These are phyloP conservation scores for Volucella inflata DNA, from an alignment of 2,888 invertebrate genomes.

Conservation along the genomic window DNA sequence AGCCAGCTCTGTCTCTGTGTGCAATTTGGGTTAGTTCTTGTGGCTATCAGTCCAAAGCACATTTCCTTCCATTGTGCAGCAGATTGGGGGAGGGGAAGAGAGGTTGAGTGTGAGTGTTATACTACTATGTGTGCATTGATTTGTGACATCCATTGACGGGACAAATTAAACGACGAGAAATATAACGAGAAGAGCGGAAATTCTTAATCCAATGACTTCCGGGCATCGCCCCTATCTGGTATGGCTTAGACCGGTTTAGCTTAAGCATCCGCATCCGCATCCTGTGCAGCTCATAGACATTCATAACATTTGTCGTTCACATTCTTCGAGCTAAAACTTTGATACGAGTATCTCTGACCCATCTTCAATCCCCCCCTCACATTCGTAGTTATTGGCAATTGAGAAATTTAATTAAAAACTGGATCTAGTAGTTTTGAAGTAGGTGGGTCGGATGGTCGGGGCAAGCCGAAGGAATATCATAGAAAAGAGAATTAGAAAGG, in stretches of 20 bases:
- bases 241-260: constrained; percentile 3
- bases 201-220: constrained; percentile 62
- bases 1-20: constrained; percentile 8
- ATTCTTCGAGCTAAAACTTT: constrained; percentile 62
- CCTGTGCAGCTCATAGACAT: constrained; percentile 46
- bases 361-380: constrained; percentile 20
- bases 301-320: constrained; percentile 48
- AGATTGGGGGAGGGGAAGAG: constrained; percentile 8
- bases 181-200: constrained; percentile 39
- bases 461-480: constrained; percentile 8
- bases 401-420: constrained; percentile 75
- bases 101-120: neutral
- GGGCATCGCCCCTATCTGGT: constrained; percentile 18
- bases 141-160: constrained; percentile 73
- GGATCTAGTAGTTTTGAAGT: constrained; percentile 31
- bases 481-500: constrained; percentile 38
- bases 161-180: constrained; percentile 69
- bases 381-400: constrained; percentile 70
- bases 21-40: constrained; percentile 44
- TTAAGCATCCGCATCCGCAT: neutral
- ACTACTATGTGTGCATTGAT: constrained; percentile 54
- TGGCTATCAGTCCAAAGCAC: neutral
- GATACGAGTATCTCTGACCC: no score
- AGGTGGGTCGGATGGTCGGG: neutral
- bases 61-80: neutral